phyloP scores from a whole-genome alignment of 2,797 vertebrate species.

The Petrocephalus sullivani region DNA sequence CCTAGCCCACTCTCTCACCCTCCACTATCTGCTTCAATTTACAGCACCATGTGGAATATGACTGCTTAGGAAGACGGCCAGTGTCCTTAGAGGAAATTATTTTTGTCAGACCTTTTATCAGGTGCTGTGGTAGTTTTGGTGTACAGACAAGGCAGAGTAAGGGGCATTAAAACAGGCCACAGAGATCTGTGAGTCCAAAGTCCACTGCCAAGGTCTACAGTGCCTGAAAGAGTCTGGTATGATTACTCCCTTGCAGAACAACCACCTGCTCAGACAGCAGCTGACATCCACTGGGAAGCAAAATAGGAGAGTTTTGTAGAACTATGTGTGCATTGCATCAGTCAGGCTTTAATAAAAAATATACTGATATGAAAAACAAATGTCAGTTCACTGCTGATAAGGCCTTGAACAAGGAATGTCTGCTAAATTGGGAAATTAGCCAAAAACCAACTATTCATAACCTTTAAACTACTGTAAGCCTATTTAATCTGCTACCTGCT shows the following conservation, averaged over 20 bases:
- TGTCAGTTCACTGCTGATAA: neutral
- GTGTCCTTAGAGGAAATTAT: neutral
- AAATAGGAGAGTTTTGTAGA: neutral
- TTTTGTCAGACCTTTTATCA: neutral
- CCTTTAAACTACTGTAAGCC: neutral
- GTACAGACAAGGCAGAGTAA: neutral
- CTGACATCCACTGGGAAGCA: constrained; percentile 29
- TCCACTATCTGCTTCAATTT: neutral
- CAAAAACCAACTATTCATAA: neutral
- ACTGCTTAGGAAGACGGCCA: neutral
- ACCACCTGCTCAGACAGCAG: constrained; percentile 34
- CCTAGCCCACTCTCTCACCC: neutral
- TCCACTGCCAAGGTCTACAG: neutral
- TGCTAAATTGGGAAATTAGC: neutral
- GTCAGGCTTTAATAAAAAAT: neutral
- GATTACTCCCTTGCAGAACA: neutral
- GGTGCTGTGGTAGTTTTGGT: neutral
- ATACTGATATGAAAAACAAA: neutral
- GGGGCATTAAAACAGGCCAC: neutral
- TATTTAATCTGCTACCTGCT: neutral
- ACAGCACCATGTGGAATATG: neutral
- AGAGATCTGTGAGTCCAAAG: neutral
- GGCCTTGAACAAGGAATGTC: neutral
- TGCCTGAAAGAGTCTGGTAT: too few relatives aligned
- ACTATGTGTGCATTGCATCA: neutral